Conservation (phyloP, 1,140 invertebrate genomes). For the Argopecten irradians region DNA sequence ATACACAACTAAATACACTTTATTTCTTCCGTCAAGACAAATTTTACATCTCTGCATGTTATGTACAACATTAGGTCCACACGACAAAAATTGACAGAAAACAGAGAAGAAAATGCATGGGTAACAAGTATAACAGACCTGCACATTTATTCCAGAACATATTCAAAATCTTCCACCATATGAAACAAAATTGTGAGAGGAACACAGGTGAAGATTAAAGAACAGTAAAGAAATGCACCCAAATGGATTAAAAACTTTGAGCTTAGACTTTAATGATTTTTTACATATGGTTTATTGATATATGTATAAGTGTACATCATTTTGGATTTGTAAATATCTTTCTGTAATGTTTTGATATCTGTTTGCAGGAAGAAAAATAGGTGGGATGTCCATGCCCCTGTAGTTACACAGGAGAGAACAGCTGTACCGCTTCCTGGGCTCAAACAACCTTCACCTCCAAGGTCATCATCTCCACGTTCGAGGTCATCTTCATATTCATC, state of each 20-base stretch:
- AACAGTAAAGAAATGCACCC: background rate
- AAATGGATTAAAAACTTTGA: background rate
- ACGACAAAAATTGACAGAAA: background rate
- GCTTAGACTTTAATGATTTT: background rate
- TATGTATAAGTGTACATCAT: background rate
- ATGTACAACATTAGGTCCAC: background rate
- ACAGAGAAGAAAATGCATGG: background rate
- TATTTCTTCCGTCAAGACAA: no score
- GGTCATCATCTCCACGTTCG: slow-evolving; percentile 34
- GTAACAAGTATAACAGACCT: background rate
- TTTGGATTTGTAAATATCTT: background rate
- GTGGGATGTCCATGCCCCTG: slow-evolving; percentile 30
- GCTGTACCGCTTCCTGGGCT: background rate
- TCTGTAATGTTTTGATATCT: background rate
- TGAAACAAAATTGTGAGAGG: background rate
- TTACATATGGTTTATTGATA: background rate
- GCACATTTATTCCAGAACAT: background rate
- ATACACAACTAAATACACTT: background rate
- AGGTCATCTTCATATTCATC: slow-evolving; percentile 32
- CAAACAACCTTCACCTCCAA: slow-evolving; percentile 30
- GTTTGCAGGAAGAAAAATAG: slow-evolving; percentile 35
- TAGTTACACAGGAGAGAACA: background rate
- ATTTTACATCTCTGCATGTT: background rate
- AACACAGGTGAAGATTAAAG: background rate
- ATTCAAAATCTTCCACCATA: background rate